Conservation (phyloP, 2,113 vertebrate genomes). For the Equus quagga region DNA sequence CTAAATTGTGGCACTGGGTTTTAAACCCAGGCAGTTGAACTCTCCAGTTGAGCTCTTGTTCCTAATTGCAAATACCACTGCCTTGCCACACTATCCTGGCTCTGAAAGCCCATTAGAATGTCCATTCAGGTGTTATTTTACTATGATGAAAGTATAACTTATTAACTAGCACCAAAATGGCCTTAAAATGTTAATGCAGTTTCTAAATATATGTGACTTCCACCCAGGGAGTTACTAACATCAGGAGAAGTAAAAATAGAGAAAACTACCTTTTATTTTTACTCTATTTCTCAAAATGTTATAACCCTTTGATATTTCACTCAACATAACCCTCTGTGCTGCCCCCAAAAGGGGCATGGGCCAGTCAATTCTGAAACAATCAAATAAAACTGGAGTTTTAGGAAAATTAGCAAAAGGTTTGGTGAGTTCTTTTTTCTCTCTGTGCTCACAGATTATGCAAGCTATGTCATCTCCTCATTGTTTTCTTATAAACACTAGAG, state of each 20-base stretch:
- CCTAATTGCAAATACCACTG: background rate
- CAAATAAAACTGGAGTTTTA: background rate
- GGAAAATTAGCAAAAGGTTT: background rate
- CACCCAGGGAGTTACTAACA: background rate
- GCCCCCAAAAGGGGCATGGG: background rate
- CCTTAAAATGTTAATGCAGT: background rate
- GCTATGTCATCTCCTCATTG: background rate
- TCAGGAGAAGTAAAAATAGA: background rate
- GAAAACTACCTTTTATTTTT: constrained; percentile 14
- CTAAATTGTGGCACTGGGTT: background rate
- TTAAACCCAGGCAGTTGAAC: background rate
- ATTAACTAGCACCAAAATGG: background rate
- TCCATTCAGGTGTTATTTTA: background rate
- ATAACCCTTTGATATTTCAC: background rate
- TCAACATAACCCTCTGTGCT: background rate
- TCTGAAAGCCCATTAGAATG: background rate
- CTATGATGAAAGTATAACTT: background rate
- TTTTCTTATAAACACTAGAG: background rate
- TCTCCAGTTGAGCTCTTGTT: background rate
- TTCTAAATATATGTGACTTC: constrained; percentile 19
- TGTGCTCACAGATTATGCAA: background rate
- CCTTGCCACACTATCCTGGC: background rate
- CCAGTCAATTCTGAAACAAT: background rate
- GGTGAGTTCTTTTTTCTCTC: background rate
- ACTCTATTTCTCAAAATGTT: background rate